Evolutionary conservation across 23 tunicate species (phyloP).

Genomic region (Diplosoma virens): DNA sequence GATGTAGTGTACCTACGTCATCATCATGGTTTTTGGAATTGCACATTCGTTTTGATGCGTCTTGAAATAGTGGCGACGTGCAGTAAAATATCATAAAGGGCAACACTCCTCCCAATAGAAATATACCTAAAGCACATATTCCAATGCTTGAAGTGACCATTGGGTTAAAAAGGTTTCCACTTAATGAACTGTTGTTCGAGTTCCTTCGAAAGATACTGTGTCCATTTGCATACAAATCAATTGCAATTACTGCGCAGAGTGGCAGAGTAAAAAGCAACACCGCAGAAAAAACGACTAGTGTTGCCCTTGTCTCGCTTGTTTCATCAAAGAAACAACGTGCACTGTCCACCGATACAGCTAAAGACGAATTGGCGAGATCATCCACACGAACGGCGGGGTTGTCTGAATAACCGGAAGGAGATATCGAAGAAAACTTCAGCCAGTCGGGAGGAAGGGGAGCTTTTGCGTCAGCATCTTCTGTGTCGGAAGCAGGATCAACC

Average conservation of each 20-base stretch:
- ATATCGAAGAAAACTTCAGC: constrained; percentile 37
- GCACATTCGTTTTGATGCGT: constrained; percentile 1
- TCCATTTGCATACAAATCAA: constrained; percentile 27
- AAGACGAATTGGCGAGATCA: constrained; percentile 35
- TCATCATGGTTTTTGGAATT: neutral
- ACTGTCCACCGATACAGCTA: constrained; percentile 27
- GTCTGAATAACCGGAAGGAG: neutral
- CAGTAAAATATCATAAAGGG: constrained; percentile 3
- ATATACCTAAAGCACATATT: neutral
- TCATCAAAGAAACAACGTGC: constrained; percentile 32
- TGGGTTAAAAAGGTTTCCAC: neutral
- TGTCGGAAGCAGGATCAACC: neutral
- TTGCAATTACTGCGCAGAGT: constrained; percentile 26
- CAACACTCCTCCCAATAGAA: neutral
- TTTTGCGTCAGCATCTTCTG: neutral
- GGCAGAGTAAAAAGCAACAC: constrained; percentile 25
- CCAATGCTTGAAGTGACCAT: constrained; percentile 2
- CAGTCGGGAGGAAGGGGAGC: constrained; percentile 50
- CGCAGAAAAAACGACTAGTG: constrained; percentile 9
- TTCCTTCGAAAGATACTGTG: neutral
- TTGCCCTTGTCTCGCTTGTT: constrained; percentile 31
- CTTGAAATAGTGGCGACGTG: neutral
- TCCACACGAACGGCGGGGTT: constrained; percentile 33
- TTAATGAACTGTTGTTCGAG: neutral
- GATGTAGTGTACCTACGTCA: neutral